Percentiles rank a stretch among this genome's conserved stretches.
phyloP scores from a whole-genome alignment of 2,113 vertebrate genomes.

The Cephalopholis sonnerati region DNA sequence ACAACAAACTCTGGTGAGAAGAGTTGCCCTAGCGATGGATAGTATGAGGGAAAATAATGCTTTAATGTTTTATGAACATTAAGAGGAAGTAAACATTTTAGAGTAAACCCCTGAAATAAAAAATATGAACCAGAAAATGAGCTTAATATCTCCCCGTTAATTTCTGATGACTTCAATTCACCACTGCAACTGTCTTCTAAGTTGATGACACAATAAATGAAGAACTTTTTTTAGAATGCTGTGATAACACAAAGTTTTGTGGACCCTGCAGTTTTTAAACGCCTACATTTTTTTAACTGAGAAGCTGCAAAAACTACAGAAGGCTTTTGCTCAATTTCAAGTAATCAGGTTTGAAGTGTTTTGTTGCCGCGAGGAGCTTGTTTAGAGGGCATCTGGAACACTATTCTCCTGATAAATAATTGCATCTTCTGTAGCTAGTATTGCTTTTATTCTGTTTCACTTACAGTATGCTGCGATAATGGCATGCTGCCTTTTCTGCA shows the following conservation, averaged over 20 bases:
- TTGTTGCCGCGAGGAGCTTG: slow-evolving; percentile 2
- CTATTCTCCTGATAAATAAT: slow-evolving; percentile 12
- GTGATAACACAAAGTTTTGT: neutral
- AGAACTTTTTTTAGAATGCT: neutral
- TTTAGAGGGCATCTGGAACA: slow-evolving; percentile 13
- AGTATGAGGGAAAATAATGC: neutral
- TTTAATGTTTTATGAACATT: neutral
- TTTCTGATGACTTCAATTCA: neutral
- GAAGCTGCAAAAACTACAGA: neutral
- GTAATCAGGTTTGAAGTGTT: slow-evolving; percentile 5
- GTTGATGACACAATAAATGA: neutral
- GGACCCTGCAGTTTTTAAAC: neutral
- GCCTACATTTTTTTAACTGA: neutral
- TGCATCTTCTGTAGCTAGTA: neutral
- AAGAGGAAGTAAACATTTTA: neutral
- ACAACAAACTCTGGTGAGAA: neutral
- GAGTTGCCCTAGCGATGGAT: neutral
- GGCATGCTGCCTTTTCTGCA: neutral
- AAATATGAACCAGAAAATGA: neutral
- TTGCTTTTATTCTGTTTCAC: neutral
- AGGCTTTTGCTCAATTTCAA: neutral
- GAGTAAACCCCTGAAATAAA: neutral
- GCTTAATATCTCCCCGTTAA: neutral
- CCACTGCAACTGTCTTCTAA: neutral
- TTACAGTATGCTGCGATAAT: neutral